A percentile compares a stretch with the other conserved stretches of the same genome.
Conservation (phyloP, 2,888 invertebrate species). For the Cecidostiba fungosa region DNA sequence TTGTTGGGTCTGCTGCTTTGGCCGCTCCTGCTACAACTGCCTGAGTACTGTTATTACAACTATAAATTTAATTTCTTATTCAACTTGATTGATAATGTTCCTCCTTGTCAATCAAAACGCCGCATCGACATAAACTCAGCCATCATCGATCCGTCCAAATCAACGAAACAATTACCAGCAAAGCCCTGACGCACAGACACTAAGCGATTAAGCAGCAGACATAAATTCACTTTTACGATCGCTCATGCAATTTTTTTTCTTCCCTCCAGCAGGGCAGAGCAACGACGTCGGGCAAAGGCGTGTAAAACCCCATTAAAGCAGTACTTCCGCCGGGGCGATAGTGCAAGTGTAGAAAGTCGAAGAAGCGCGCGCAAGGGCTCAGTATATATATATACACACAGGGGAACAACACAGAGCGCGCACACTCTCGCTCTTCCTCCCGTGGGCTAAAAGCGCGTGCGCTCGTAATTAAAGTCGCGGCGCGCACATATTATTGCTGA, state of each 20-base stretch:
- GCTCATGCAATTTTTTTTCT: neutral
- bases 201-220: slow-evolving; percentile 45
- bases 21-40: too few species aligned
- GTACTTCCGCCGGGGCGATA: slow-evolving; percentile 52
- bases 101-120: too few species aligned
- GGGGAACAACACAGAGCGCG: neutral
- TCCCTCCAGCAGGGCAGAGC: neutral
- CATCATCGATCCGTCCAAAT: slow-evolving; percentile 8
- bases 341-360: slow-evolving; percentile 43
- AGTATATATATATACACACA: neutral
- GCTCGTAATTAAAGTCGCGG: slow-evolving; percentile 67
- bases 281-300: slow-evolving; percentile 29
- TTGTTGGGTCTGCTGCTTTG: too few species aligned
- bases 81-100: too few species aligned
- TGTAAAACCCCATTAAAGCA: slow-evolving; percentile 58
- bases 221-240: slow-evolving; percentile 54
- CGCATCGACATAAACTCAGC: too few species aligned
- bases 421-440: slow-evolving; percentile 15
- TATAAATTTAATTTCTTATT: too few species aligned
- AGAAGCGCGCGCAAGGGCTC: neutral
- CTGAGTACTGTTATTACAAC: too few species aligned
- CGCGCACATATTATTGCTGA: slow-evolving; percentile 67
- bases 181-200: neutral
- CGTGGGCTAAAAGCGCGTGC: slow-evolving; percentile 46
- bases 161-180: slow-evolving; percentile 7